phyloP scores from a whole-genome alignment of 2,113 vertebrate genomes.

The Silurus meridionalis region DNA sequence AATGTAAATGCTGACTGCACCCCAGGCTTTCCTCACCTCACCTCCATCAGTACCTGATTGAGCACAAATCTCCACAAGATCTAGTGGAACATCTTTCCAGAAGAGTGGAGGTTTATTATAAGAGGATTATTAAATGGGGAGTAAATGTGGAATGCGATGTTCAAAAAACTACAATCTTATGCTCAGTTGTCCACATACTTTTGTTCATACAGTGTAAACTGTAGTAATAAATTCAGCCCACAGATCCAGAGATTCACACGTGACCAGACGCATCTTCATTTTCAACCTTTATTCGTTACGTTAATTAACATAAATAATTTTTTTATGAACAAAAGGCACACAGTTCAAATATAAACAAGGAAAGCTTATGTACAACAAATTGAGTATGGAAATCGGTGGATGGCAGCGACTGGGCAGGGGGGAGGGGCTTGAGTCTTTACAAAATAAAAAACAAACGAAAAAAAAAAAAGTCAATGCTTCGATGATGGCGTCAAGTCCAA shows the following conservation, averaged over 20 bases:
- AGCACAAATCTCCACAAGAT: no score
- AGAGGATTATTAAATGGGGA: no score
- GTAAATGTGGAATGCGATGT: no score
- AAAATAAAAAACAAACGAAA: conserved; percentile 63
- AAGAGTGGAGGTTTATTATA: no score
- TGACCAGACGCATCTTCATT: not conserved
- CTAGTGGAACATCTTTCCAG: no score
- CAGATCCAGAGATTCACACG: not conserved
- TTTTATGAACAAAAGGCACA: conserved; percentile 89
- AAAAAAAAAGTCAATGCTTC: conserved; percentile 15
- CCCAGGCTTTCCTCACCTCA: no score
- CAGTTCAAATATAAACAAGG: conserved; percentile 85
- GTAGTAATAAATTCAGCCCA: no score
- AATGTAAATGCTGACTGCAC: no score
- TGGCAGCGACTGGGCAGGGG: conserved; percentile 52
- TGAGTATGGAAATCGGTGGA: conserved; percentile 58
- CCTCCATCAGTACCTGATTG: no score
- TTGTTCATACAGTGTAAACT: no score
- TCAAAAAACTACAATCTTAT: no score
- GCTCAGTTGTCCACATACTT: no score
- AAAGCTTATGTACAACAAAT: conserved; percentile 81
- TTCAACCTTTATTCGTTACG: conserved; percentile 70
- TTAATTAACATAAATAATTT: conserved; percentile 92
- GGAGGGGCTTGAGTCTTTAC: conserved; percentile 58
- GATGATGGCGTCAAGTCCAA: conserved; percentile 24